A percentile compares a stretch with the other conserved stretches of the same genome.
phyloP scores from a whole-genome alignment of 53 echinoderm and acorn worm genomes.

The Paracentrotus lividus region DNA sequence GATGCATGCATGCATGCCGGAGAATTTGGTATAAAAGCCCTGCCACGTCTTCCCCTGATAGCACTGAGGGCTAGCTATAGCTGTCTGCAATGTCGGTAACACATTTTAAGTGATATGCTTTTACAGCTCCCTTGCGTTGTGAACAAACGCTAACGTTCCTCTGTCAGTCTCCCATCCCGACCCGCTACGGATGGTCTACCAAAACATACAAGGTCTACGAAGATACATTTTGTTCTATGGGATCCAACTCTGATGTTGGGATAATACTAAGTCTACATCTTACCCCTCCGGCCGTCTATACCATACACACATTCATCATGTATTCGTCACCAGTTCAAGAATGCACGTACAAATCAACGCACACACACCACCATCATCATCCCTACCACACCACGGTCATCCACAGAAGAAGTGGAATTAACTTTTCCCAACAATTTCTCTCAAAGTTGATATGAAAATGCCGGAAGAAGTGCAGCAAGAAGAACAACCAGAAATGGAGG shows the following conservation, averaged over 20 bases:
- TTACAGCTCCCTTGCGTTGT: constrained; percentile 21
- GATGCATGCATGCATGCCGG: constrained; percentile 21
- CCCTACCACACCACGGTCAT: not conserved
- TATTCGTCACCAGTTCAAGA: constrained; percentile 62
- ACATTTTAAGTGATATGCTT: not conserved
- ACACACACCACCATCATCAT: constrained; percentile 43
- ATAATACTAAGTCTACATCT: constrained; percentile 39
- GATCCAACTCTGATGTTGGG: constrained; percentile 19
- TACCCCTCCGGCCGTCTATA: not conserved
- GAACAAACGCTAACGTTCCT: too few relatives aligned
- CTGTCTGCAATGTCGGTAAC: too few relatives aligned
- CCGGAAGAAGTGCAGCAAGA: constrained; percentile 56
- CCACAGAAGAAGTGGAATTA: constrained; percentile 51
- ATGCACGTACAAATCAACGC: constrained; percentile 42
- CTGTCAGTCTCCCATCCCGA: not conserved
- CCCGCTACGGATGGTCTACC: constrained; percentile 21
- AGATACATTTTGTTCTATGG: not conserved
- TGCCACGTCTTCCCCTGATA: constrained; percentile 33
- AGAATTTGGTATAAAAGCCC: constrained; percentile 37
- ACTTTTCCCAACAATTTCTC: constrained; percentile 48
- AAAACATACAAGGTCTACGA: constrained; percentile 30
- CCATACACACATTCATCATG: constrained; percentile 69
- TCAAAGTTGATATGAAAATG: constrained; percentile 65
- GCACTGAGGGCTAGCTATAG: not conserved
- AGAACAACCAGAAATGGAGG: constrained; percentile 70